Percentiles rank a stretch among this genome's conserved stretches.
phyloP scores from a whole-genome alignment of 2,797 vertebrate species.

The Gallirallus australis region DNA sequence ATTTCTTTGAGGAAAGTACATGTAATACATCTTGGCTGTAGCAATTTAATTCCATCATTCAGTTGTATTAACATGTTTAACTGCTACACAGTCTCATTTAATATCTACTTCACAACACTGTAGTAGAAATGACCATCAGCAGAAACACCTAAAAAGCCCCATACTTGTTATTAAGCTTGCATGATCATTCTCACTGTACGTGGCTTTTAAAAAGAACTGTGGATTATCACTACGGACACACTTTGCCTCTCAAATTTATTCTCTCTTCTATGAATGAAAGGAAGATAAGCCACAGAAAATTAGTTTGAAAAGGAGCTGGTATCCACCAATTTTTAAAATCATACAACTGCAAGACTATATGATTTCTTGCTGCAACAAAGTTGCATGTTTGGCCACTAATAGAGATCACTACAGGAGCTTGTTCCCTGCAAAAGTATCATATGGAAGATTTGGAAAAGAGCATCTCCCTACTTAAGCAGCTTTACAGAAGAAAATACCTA shows the following conservation, averaged over 20 bases:
- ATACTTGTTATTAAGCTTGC: slow-evolving; percentile 5
- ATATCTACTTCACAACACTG: not conserved
- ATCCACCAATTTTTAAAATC: slow-evolving; percentile 38
- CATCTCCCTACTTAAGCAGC: slow-evolving; percentile 32
- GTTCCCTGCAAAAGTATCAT: slow-evolving; percentile 61
- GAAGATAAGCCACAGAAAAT: slow-evolving; percentile 35
- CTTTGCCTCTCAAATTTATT: slow-evolving; percentile 27
- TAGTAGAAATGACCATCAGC: not conserved
- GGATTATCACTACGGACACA: slow-evolving; percentile 27
- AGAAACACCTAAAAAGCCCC: not conserved
- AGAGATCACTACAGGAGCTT: slow-evolving; percentile 37
- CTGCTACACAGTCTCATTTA: not conserved
- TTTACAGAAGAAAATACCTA: not conserved
- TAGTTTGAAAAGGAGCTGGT: not conserved
- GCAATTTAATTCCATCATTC: not conserved
- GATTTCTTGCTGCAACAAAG: slow-evolving; percentile 46
- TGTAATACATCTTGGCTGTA: not conserved
- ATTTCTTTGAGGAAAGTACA: not conserved
- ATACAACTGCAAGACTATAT: slow-evolving; percentile 49
- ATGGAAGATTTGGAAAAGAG: slow-evolving; percentile 37
- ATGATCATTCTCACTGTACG: slow-evolving; percentile 17
- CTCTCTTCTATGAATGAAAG: slow-evolving; percentile 7
- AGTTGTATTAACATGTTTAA: not conserved
- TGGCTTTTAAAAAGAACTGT: slow-evolving; percentile 1
- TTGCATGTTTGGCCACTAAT: slow-evolving; percentile 38